These are phyloP conservation scores for Drosophila simulans DNA, from an alignment of 1,140 invertebrate species.

Conservation along the genomic window DNA sequence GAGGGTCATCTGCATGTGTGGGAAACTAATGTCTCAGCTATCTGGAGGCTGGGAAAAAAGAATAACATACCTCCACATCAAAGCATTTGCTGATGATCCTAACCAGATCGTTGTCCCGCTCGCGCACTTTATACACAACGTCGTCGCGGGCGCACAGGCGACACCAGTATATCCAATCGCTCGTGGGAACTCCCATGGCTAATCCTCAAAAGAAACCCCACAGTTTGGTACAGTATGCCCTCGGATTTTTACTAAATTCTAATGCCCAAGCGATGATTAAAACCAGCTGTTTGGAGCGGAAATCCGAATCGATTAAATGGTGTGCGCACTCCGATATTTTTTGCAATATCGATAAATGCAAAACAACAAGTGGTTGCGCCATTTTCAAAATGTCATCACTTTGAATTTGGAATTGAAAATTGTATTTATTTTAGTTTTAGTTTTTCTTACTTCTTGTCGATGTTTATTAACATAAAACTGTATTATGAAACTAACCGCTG, in stretches of 20 bases:
- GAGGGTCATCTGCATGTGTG: constrained; percentile 36
- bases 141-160: constrained; percentile 56
- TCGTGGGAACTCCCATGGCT: constrained; percentile 11
- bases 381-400: no score
- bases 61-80: constrained; percentile 51
- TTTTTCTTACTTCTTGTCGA: no score
- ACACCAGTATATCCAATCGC: constrained; percentile 56
- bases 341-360: no score
- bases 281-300: not conserved
- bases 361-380: no score
- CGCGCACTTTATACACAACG: constrained; percentile 27
- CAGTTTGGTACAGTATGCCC: not conserved
- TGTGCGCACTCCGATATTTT: no score
- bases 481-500: no score
- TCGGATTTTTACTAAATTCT: not conserved
- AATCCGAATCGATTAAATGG: not conserved
- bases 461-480: no score
- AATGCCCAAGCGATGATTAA: not conserved
- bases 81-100: constrained; percentile 58
- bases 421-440: no score
- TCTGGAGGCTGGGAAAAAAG: no score
- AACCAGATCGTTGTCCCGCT: constrained; percentile 33
- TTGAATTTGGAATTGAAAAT: no score
- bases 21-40: not conserved
- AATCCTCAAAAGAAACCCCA: not conserved